A percentile compares a stretch with the other conserved stretches of the same genome.
phyloP scores from a whole-genome alignment of 2,113 vertebrate species.

The Hippocampus comes region DNA sequence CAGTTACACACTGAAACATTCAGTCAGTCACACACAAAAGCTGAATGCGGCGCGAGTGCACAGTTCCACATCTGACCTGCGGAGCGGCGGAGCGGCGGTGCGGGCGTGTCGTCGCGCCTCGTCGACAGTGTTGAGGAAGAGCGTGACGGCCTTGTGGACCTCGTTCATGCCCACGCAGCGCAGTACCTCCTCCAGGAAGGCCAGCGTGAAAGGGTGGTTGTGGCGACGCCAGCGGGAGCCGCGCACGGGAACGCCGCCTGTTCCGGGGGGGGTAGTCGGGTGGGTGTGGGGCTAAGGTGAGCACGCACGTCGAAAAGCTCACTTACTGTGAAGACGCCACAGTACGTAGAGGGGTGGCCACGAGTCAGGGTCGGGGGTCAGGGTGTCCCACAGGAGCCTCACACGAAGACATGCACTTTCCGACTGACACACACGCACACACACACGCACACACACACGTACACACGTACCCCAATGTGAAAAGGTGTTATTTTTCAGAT shows the following conservation, averaged over 20 bases:
- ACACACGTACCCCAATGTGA: no score
- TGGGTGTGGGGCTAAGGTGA: no score
- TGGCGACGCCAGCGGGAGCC: constrained; percentile 72
- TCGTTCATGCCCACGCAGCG: constrained; percentile 84
- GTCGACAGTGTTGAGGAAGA: constrained; percentile 77
- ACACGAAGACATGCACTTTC: constrained; percentile 70
- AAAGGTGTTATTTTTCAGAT: no score
- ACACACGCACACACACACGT: background rate
- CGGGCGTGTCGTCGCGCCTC: constrained; percentile 44
- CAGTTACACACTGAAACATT: no score
- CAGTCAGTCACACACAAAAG: background rate
- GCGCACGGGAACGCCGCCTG: constrained; percentile 70
- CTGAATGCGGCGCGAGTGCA: background rate
- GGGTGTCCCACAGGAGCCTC: constrained; percentile 84
- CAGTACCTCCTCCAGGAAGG: constrained; percentile 83
- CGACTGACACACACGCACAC: constrained; percentile 21
- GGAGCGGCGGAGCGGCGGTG: constrained; percentile 64
- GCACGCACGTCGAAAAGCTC: background rate
- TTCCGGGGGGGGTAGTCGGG: background rate
- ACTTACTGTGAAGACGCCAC: constrained; percentile 90
- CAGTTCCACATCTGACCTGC: constrained; percentile 67
- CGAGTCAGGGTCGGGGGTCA: constrained; percentile 79
- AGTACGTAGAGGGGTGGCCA: constrained; percentile 88
- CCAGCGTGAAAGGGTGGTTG: constrained; percentile 78
- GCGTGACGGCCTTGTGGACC: constrained; percentile 84